Evolutionary conservation across 2,113 vertebrate genomes (phyloP).

Genomic region (Girardinichthys multiradiatus): DNA sequence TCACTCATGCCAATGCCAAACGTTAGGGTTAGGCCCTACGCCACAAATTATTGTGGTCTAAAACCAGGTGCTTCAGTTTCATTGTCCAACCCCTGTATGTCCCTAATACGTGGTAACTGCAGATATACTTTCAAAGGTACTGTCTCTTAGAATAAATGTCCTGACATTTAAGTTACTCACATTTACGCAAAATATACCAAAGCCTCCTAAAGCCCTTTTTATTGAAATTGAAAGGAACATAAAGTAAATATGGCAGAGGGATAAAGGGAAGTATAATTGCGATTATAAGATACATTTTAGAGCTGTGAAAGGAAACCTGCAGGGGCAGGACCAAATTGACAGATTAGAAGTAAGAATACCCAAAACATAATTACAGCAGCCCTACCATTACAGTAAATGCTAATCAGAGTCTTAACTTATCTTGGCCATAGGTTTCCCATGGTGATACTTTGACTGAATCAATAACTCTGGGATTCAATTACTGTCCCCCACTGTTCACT

Average conservation of each 20-base stretch:
- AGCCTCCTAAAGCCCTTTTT: neutral
- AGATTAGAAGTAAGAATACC: constrained; percentile 13
- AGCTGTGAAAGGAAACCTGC: constrained; percentile 4
- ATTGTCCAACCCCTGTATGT: too few species aligned
- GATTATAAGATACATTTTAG: constrained; percentile 12
- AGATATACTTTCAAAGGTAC: neutral
- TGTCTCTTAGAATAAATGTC: neutral
- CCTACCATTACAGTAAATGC: constrained; percentile 58
- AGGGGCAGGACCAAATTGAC: constrained; percentile 53
- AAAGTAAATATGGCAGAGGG: constrained; percentile 24
- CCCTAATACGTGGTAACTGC: neutral
- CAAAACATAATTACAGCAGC: constrained; percentile 51
- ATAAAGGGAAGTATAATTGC: constrained; percentile 9
- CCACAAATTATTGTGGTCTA: too few species aligned
- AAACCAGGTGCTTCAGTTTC: too few species aligned
- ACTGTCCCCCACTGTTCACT: constrained; percentile 58
- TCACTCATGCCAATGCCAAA: too few species aligned
- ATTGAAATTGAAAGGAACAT: constrained; percentile 30
- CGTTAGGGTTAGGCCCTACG: too few species aligned
- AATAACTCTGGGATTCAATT: constrained; percentile 69
- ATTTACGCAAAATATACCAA: neutral
- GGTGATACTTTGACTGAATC: constrained; percentile 61
- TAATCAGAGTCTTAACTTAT: constrained; percentile 60
- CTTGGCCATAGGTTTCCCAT: constrained; percentile 43
- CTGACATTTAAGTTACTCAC: neutral